phyloP scores from a whole-genome alignment of 1,140 invertebrate species.

The Hylaeus volcanicus region DNA sequence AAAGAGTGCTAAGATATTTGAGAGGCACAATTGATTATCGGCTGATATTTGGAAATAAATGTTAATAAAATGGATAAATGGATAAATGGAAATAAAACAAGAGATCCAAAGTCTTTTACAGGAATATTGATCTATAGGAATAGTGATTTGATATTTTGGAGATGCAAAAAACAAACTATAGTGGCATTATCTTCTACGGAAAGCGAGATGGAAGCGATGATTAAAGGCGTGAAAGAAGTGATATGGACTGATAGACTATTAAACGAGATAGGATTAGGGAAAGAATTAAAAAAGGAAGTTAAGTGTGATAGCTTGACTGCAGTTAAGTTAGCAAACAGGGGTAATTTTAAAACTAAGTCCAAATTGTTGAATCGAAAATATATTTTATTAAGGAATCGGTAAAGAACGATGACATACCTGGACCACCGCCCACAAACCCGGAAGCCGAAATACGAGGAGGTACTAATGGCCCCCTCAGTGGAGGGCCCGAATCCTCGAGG shows the following conservation, averaged over 20 bases:
- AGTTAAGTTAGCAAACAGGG: too few relatives aligned
- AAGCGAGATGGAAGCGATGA: constrained; percentile 5
- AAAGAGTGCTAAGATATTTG: constrained; percentile 14
- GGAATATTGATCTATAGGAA: constrained; percentile 21
- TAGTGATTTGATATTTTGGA: constrained; percentile 13
- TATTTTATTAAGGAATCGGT: too few relatives aligned
- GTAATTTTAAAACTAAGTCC: too few relatives aligned
- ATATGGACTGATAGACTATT: neutral
- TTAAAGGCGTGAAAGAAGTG: constrained; percentile 14
- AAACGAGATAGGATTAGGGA: neutral
- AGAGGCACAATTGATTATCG: constrained; percentile 8
- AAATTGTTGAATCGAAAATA: too few relatives aligned
- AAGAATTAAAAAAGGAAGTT: neutral
- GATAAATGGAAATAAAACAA: constrained; percentile 11
- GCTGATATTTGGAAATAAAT: neutral
- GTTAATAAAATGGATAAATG: neutral
- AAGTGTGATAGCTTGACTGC: constrained; percentile 17
- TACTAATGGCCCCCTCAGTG: too few relatives aligned
- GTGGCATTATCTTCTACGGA: constrained; percentile 8
- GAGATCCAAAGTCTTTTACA: constrained; percentile 15
- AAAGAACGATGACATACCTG: too few relatives aligned
- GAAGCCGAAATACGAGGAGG: too few relatives aligned
- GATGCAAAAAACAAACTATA: neutral
- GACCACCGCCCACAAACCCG: too few relatives aligned
- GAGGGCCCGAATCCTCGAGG: too few relatives aligned